Evolutionary conservation across 2,888 invertebrate genomes (phyloP).

Genomic region (Brachypterus glaber): DNA sequence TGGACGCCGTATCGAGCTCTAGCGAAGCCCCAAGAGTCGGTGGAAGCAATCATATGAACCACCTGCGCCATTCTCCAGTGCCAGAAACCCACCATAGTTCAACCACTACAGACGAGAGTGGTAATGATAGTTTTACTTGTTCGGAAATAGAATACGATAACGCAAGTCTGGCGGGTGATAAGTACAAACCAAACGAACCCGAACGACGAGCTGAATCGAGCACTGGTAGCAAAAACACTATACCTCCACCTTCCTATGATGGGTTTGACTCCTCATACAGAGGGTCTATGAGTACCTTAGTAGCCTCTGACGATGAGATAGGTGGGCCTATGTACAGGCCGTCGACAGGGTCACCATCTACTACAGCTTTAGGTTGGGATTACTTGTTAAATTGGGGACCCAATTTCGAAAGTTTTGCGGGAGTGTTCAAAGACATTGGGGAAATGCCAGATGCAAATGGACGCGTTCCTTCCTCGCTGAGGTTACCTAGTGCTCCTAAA

Average conservation of each 20-base stretch:
- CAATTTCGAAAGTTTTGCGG: constrained; percentile 89
- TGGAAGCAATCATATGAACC: constrained; percentile 56
- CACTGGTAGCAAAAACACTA: constrained; percentile 49
- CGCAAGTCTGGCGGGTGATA: constrained; percentile 73
- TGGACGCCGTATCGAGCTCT: constrained; percentile 89
- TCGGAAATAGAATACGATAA: constrained; percentile 97
- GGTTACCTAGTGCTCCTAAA: constrained; percentile 72
- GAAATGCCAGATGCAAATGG: constrained; percentile 79
- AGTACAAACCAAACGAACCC: constrained; percentile 43
- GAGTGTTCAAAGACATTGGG: constrained; percentile 93
- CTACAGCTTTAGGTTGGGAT: constrained; percentile 82
- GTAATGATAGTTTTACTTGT: constrained; percentile 95
- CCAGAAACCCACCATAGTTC: constrained; percentile 66
- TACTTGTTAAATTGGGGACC: constrained; percentile 93
- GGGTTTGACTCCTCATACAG: constrained; percentile 91
- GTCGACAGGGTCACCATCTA: constrained; percentile 66
- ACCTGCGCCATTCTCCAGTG: constrained; percentile 64
- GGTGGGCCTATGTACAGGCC: constrained; percentile 71
- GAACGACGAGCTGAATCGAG: constrained; percentile 35
- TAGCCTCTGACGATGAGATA: constrained; percentile 87
- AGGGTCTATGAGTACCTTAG: constrained; percentile 85
- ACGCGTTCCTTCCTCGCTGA: constrained; percentile 61
- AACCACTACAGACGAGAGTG: constrained; percentile 84
- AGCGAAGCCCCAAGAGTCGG: constrained; percentile 69
- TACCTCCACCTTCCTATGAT: constrained; percentile 73